phyloP scores from a whole-genome alignment of 2,797 vertebrate species.

The Vultur gryphus region DNA sequence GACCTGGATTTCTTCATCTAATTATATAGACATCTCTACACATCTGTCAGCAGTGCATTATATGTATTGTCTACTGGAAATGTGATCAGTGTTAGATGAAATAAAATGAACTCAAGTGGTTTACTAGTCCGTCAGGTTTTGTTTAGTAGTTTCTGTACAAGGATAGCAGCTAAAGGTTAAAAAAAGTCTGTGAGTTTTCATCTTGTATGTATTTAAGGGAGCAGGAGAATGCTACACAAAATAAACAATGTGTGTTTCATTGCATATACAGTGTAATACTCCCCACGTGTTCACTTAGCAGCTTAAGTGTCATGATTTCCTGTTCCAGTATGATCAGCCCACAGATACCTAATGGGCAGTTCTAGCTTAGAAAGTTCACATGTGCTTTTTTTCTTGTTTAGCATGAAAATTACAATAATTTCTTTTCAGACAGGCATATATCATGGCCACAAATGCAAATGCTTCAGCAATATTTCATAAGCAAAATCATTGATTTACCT shows the following conservation, averaged over 20 bases:
- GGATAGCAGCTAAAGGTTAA: constrained; percentile 28
- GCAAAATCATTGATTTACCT: background rate
- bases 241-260: constrained; percentile 1
- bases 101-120: background rate
- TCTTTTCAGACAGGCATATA: background rate
- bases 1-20: background rate
- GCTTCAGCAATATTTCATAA: background rate
- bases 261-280: background rate
- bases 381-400: background rate
- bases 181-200: constrained; percentile 4
- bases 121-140: background rate
- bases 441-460: background rate
- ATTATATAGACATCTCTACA: background rate
- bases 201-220: constrained; percentile 28
- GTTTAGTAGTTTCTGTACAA: background rate
- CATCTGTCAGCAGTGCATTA: constrained; percentile 3
- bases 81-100: background rate
- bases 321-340: background rate
- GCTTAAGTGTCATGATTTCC: background rate
- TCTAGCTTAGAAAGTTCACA: background rate
- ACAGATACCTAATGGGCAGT: background rate
- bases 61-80: constrained; percentile 38
- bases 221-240: background rate
- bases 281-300: background rate
- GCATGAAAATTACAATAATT: background rate